These are phyloP conservation scores for Macrotrachela quadricornifera DNA, from an alignment of 1,140 invertebrate species.

Conservation along the genomic window DNA sequence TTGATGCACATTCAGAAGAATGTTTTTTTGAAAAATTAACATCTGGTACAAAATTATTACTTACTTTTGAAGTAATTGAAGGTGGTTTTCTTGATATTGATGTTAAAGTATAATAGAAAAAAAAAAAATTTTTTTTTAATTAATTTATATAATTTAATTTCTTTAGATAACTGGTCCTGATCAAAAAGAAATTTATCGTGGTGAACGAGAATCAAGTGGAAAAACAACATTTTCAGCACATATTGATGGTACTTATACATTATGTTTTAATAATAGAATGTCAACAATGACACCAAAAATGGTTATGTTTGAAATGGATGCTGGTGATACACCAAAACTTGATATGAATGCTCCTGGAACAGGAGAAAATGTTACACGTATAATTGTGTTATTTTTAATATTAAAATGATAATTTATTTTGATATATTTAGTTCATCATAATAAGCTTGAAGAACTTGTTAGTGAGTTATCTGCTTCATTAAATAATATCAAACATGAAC, in stretches of 20 bases:
- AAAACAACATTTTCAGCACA: slow-evolving; percentile 94
- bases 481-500: slow-evolving; percentile 84
- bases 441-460: slow-evolving; percentile 90
- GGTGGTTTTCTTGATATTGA: slow-evolving; percentile 98
- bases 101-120: slow-evolving; percentile 39
- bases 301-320: slow-evolving; percentile 91
- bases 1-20: slow-evolving; percentile 92
- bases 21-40: slow-evolving; percentile 65
- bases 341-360: slow-evolving; percentile 23
- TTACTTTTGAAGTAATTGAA: slow-evolving; percentile 95
- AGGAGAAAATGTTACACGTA: too few relatives aligned
- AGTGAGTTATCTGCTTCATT: slow-evolving; percentile 67
- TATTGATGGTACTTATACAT: slow-evolving; percentile 71
- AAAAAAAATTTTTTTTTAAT: too few relatives aligned
- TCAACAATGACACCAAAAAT: slow-evolving; percentile 95
- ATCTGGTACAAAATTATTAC: slow-evolving; percentile 66
- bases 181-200: slow-evolving; percentile 63
- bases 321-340: slow-evolving; percentile 48
- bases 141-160: too few relatives aligned
- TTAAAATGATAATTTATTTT: too few relatives aligned
- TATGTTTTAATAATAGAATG: slow-evolving; percentile 97
- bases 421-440: slow-evolving; percentile 36
- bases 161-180: slow-evolving; percentile 60
- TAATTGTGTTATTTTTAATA: too few relatives aligned
- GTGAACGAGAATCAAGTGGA: slow-evolving; percentile 77